Evolutionary conservation across 2,888 invertebrate species (phyloP), one percentile per base, ranked within the genome.

Genomic region (Dolichomitus sp.): DNA sequence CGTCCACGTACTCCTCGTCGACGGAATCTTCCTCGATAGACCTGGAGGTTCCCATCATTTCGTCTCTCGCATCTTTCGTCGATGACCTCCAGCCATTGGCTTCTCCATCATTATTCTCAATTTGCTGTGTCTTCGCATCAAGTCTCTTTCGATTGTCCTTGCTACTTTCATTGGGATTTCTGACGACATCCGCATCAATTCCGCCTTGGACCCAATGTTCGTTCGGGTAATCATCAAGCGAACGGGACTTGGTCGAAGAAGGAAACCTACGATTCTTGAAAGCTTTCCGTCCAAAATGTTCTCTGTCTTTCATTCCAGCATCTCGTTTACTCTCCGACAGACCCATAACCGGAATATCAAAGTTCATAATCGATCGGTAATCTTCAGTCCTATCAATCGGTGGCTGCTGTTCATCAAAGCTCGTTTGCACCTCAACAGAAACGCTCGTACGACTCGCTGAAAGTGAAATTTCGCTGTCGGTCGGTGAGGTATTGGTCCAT

Each of bases 341-440:
- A 4, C 86, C 88, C 4, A 87, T 61, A 4, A 84, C 73, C 81
- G 74, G 84, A 69, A 63, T 69, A 59, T 76, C 76, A 33, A 80
- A 83, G 5, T 30, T 37, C 42, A 45, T 59, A 6, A 33, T 17
- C 12, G 66, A 50, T 84, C 86, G 59, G 74, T 19, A 48, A 83
- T 86, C 12, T 61, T 54, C 48, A 77, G 12, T 50, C 66, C 14
- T 85, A 85, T 23, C 84, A 74, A 33, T 86, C 80, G 6, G 40
- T 9, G 69, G 23, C 40, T 87, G 84, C 63, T 87, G 59, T n/a
- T 75, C 79, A 17, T 92, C 92, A 66, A 93, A 91, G 76, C 91
- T 92, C 19, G 93, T 93, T 83, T 93, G 93, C 40, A 93, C 92
- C 61, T 92, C 84, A 4, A 93, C 92, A 9, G 92, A 93, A 23